Evolutionary conservation across 1,140 invertebrate species (phyloP).

Genomic region (Brachionus plicatilis): DNA sequence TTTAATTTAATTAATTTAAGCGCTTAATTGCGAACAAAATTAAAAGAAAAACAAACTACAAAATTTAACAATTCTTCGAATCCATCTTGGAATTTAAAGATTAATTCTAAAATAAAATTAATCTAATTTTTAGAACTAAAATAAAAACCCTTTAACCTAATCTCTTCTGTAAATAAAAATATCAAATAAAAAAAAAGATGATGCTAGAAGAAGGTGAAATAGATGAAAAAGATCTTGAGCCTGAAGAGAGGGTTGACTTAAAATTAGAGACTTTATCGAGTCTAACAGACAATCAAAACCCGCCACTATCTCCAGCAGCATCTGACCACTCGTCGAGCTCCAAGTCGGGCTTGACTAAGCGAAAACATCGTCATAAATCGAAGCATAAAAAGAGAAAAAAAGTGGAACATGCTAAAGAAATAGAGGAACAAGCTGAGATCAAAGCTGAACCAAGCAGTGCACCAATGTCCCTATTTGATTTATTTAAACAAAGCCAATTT

Average conservation of each 20-base stretch:
- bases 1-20: no score
- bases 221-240: neutral
- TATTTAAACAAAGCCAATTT: neutral
- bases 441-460: neutral
- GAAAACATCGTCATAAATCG: constrained; percentile 1
- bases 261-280: neutral
- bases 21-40: no score
- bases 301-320: neutral
- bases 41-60: no score
- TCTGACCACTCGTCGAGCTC: constrained; percentile 1
- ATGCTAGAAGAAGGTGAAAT: constrained; percentile 23
- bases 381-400: neutral
- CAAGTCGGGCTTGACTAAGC: neutral
- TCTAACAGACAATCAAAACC: neutral
- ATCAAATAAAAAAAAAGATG: neutral
- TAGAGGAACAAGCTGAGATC: neutral
- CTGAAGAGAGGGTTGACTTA: neutral
- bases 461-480: constrained; percentile 29
- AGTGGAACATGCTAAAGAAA: neutral
- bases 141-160: neutral
- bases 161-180: no score
- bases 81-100: no score
- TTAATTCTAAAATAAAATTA: neutral
- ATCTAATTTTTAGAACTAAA: neutral
- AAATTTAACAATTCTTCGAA: no score